A percentile compares a stretch with the other conserved stretches of the same genome.
phyloP scores from a whole-genome alignment of 1,140 invertebrate genomes.

The Listronotus oregonensis region DNA sequence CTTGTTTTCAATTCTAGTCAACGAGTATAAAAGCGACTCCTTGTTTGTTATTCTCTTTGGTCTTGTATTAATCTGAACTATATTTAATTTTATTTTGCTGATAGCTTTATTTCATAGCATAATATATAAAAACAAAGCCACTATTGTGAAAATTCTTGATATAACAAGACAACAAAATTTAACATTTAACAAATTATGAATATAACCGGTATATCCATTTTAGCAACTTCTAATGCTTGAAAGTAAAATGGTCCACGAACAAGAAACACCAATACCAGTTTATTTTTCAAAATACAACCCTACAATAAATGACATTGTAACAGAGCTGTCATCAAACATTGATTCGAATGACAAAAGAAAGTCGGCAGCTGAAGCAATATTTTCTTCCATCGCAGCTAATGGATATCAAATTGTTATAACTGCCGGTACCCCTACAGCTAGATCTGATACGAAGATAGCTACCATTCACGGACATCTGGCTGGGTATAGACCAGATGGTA shows the following conservation, averaged over 20 bases:
- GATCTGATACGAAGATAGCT: conserved; percentile 79
- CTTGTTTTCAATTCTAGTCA: no score
- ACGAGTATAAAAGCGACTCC: no score
- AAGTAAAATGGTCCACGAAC: conserved; percentile 73
- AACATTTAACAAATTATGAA: no score
- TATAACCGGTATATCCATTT: no score
- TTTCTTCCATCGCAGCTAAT: conserved; percentile 88
- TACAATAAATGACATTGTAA: conserved; percentile 76
- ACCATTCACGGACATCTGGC: conserved; percentile 86
- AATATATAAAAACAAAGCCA: no score
- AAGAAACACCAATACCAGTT: conserved; percentile 84
- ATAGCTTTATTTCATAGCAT: no score
- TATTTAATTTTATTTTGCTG: no score
- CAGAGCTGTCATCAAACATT: conserved; percentile 66
- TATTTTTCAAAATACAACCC: conserved; percentile 83
- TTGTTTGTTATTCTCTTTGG: no score
- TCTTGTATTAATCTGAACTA: no score
- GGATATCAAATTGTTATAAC: conserved; percentile 86
- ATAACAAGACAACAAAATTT: no score
- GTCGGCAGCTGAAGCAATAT: conserved; percentile 77
- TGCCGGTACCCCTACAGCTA: conserved; percentile 70
- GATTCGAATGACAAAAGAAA: conserved; percentile 59
- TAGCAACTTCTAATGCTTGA: conserved; percentile 82
- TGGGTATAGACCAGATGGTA: conserved; percentile 77
- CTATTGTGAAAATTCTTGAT: no score